phyloP scores from a whole-genome alignment of 2,888 invertebrate species.

The Oscheius myriophilus region DNA sequence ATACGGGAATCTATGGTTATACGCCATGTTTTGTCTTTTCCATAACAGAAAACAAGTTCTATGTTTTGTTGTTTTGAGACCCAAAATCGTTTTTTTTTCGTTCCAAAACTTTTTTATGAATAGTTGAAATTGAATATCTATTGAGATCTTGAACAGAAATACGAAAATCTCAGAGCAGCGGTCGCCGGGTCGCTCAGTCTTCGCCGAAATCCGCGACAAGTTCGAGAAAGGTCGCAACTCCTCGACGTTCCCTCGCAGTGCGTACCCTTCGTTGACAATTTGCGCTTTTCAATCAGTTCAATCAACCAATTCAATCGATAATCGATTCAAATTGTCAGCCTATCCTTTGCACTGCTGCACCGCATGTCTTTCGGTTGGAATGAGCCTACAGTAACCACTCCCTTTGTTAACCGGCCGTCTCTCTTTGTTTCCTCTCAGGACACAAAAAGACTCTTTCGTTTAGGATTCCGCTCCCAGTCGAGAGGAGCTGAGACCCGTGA shows the following conservation, averaged over 20 bases:
- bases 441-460: too few relatives aligned
- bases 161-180: conserved; percentile 41
- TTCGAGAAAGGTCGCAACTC: conserved; percentile 54
- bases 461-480: conserved; percentile 34
- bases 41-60: not conserved
- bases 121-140: too few relatives aligned
- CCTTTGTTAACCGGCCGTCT: too few relatives aligned
- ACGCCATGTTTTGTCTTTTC: not conserved
- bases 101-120: too few relatives aligned
- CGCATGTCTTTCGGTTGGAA: too few relatives aligned
- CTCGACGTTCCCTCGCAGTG: conserved; percentile 27
- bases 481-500: conserved; percentile 32
- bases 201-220: conserved; percentile 55
- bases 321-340: too few relatives aligned
- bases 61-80: not conserved
- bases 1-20: not conserved
- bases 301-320: too few relatives aligned
- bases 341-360: too few relatives aligned
- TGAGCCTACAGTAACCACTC: too few relatives aligned
- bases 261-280: conserved; percentile 3
- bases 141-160: not conserved
- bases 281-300: too few relatives aligned
- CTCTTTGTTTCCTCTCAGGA: too few relatives aligned
- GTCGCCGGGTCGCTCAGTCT: conserved; percentile 49
- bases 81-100: not conserved